phyloP scores from a whole-genome alignment of 2,797 vertebrate genomes.

The Molossus molossus region DNA sequence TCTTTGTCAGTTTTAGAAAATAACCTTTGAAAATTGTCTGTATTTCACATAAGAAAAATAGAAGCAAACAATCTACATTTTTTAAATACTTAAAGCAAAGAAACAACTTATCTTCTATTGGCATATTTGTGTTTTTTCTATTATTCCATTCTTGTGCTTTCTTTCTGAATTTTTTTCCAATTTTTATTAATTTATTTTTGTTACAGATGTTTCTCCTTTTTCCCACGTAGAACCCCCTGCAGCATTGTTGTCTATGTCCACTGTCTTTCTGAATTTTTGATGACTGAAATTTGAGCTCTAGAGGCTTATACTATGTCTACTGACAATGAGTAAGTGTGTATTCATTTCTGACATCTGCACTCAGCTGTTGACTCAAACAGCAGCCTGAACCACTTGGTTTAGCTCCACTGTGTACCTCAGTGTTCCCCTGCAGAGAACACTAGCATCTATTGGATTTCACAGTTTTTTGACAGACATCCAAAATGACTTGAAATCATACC shows the following conservation, averaged over 20 bases:
- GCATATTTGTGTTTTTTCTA: not conserved
- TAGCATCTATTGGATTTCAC: not conserved
- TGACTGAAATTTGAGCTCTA: not conserved
- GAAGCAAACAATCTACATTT: not conserved
- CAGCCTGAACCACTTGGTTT: not conserved
- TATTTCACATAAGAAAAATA: not conserved
- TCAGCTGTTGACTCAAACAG: not conserved
- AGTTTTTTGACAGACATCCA: not conserved
- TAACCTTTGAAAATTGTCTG: not conserved
- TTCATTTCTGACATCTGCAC: not conserved
- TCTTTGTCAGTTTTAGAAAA: not conserved
- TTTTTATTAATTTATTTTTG: too few relatives aligned
- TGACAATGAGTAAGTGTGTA: not conserved
- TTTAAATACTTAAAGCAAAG: not conserved
- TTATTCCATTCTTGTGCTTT: not conserved
- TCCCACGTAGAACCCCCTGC: too few relatives aligned
- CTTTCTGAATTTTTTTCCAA: not conserved
- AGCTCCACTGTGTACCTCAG: too few relatives aligned
- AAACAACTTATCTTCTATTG: not conserved
- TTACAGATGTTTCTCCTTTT: too few relatives aligned
- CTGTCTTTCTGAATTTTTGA: conserved; percentile 6
- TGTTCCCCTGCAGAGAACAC: not conserved
- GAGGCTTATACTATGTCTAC: not conserved
- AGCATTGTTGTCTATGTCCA: too few relatives aligned
- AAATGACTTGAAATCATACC: not conserved